phyloP scores from a whole-genome alignment of 2,797 vertebrate species.

The Ceryle rudis region DNA sequence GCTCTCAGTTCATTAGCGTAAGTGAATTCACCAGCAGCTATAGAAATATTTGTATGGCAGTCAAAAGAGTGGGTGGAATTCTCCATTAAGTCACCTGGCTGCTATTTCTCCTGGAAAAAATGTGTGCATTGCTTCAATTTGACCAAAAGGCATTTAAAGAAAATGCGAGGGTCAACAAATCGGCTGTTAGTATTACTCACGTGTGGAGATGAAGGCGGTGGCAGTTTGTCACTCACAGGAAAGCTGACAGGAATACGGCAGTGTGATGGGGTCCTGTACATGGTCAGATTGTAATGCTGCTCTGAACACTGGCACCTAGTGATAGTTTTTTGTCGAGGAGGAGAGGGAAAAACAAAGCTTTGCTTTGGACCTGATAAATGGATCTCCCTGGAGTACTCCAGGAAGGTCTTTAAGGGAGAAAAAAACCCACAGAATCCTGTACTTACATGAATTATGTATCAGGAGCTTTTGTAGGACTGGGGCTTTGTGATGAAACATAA shows the following conservation, averaged over 20 bases:
- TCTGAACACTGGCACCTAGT: neutral
- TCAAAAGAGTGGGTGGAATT: neutral
- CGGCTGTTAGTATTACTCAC: neutral
- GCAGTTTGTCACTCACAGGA: neutral
- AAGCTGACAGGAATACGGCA: neutral
- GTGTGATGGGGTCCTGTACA: neutral
- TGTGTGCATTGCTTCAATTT: neutral
- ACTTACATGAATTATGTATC: neutral
- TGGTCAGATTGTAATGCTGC: neutral
- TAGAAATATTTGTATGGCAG: neutral
- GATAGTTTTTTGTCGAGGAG: neutral
- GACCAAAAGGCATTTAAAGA: neutral
- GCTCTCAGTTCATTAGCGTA: neutral
- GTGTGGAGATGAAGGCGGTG: neutral
- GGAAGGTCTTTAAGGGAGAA: neutral
- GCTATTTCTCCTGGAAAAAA: neutral
- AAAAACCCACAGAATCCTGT: neutral
- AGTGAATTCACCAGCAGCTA: neutral
- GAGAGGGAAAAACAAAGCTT: slow-evolving; percentile 19
- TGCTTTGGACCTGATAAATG: slow-evolving; percentile 6
- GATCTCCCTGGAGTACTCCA: neutral
- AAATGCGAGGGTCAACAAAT: neutral
- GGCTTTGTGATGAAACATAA: neutral
- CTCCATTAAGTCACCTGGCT: neutral
- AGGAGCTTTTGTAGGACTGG: neutral